Percentiles rank a stretch among this genome's conserved stretches.
Conservation (phyloP, 2,888 invertebrate species). For the Eristalis tenax region DNA sequence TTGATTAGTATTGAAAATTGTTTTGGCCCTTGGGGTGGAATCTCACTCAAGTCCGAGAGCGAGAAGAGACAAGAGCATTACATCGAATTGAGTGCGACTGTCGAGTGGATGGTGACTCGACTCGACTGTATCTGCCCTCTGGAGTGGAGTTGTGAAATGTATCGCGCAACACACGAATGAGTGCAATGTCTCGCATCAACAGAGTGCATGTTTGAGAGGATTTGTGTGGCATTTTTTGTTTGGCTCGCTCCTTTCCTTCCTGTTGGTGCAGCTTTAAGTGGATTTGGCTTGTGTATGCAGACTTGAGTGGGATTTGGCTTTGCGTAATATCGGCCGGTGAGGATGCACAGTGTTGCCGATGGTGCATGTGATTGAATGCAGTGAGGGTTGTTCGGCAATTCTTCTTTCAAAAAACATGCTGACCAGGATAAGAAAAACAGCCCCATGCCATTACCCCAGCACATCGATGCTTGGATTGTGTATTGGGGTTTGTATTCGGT, state of each 20-base stretch:
- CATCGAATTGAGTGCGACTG: constrained; percentile 46
- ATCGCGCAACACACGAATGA: constrained; percentile 3
- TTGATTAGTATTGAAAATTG: background rate
- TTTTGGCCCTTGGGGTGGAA: constrained; percentile 14
- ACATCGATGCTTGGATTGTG: too few species aligned
- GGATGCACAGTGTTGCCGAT: constrained; percentile 24
- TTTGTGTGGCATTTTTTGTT: background rate
- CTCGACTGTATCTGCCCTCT: background rate
- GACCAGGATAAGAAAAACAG: too few species aligned
- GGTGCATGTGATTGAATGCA: background rate
- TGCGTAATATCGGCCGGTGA: constrained; percentile 2
- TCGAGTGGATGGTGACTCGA: too few species aligned
- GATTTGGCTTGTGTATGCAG: constrained; percentile 33
- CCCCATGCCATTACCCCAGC: too few species aligned
- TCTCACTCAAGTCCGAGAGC: constrained; percentile 52
- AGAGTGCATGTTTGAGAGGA: constrained; percentile 39
- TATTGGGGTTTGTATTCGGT: too few species aligned
- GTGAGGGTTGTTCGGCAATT: too few species aligned
- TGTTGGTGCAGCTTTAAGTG: constrained; percentile 38
- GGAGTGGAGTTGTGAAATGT: constrained; percentile 12
- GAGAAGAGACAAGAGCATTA: constrained; percentile 3
- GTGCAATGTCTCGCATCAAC: constrained; percentile 8
- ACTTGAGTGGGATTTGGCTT: constrained; percentile 25
- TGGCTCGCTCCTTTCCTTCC: background rate
- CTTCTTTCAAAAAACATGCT: too few species aligned